Percentiles rank a stretch among this genome's conserved stretches.
These are phyloP conservation scores for Oreocharis arfaki DNA, from an alignment of 2,113 vertebrate species.

Conservation along the genomic window DNA sequence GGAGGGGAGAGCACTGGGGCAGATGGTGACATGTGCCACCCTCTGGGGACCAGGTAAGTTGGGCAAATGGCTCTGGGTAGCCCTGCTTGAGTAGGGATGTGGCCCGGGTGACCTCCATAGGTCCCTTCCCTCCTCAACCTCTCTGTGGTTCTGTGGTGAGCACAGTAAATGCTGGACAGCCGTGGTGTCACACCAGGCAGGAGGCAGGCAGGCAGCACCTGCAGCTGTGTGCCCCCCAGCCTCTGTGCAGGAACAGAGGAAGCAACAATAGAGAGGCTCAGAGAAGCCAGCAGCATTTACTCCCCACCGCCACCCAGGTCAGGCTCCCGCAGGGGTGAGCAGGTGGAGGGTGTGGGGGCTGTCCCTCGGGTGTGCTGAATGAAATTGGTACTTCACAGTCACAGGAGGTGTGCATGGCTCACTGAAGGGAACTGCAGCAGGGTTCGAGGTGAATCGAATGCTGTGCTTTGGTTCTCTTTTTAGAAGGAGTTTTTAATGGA, in stretches of 20 bases:
- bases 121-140: background rate
- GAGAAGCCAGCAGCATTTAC: background rate
- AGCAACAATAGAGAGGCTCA: background rate
- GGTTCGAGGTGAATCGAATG: background rate
- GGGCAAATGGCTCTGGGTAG: background rate
- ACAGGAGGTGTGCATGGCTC: background rate
- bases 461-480: background rate
- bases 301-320: accelerated
- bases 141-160: background rate
- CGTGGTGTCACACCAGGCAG: accelerated
- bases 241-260: background rate
- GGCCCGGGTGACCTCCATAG: background rate
- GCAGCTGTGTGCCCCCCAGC: background rate
- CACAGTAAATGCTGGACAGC: background rate
- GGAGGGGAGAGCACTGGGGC: background rate
- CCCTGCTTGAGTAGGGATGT: background rate
- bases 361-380: background rate
- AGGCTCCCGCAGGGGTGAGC: background rate
- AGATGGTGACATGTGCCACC: accelerated
- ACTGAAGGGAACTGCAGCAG: background rate
- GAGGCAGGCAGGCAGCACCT: background rate
- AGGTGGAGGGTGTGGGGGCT: accelerated
- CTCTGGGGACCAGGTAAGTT: background rate
- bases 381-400: background rate
- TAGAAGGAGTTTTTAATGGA: background rate